phyloP scores from a whole-genome alignment of 2,888 invertebrate genomes.

The Aspidiotus rigidus region DNA sequence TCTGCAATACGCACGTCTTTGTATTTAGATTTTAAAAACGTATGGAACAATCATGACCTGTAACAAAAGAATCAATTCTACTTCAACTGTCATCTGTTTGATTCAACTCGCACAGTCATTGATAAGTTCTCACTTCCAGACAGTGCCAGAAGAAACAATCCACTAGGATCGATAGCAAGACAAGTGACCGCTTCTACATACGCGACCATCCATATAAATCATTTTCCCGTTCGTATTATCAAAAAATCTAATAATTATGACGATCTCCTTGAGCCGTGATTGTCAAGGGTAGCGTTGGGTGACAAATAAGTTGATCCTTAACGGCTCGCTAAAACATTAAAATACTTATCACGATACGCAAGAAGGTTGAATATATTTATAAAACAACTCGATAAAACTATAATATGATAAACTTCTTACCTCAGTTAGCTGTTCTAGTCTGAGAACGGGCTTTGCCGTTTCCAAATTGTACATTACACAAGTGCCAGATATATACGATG shows the following conservation, averaged over 20 bases:
- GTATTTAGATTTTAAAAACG: slow-evolving; percentile 98
- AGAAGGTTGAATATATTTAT: not conserved
- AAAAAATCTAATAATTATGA: slow-evolving; percentile 97
- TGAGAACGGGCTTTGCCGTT: slow-evolving; percentile 69
- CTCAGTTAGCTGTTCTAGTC: slow-evolving; percentile 56
- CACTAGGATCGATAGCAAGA: slow-evolving; percentile 95
- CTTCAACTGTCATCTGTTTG: not conserved
- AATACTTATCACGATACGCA: not conserved
- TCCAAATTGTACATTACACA: slow-evolving; percentile 85
- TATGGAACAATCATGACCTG: slow-evolving; percentile 93
- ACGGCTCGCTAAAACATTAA: slow-evolving; percentile 7
- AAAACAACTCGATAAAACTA: not conserved
- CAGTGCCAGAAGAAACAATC: slow-evolving; percentile 91
- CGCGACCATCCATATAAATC: slow-evolving; percentile 96
- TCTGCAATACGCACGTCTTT: slow-evolving; percentile 98
- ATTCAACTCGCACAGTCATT: not conserved
- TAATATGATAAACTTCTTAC: slow-evolving; percentile 36
- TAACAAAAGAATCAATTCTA: slow-evolving; percentile 38
- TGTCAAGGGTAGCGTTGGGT: slow-evolving; percentile 90
- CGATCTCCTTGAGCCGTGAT: slow-evolving; percentile 97
- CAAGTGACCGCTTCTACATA: slow-evolving; percentile 98
- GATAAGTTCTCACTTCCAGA: slow-evolving; percentile 66
- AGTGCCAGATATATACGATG: slow-evolving; percentile 73
- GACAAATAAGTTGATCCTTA: slow-evolving; percentile 61
- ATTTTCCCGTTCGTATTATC: slow-evolving; percentile 89